Base-by-base conservation (phyloP, 1,140 invertebrate genomes). In the Drosophila hydei region DNA sequence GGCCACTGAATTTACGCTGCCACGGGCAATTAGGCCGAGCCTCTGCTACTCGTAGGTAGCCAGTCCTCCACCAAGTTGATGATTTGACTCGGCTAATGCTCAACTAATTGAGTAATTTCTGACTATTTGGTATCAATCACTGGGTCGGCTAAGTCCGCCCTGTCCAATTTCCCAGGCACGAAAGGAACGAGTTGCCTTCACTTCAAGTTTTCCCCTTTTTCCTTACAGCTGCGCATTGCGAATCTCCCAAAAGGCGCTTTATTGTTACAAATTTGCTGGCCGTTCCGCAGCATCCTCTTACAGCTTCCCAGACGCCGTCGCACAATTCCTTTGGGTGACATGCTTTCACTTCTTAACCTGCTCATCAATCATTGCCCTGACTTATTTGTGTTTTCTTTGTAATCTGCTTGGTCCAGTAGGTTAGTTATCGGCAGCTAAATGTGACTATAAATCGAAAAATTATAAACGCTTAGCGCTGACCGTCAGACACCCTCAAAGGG, bases 371-470 rank as follows among this genome's bases (percentile, higher is more conserved):
- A 87, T 87, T 81, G 62, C 14, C 77, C 47, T 77, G 80, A 85
- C 80, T 77, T 79, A 62, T 27, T 27, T 72, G 50, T 61, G 50
- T 75, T 75, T 73, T 68, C 59, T 70, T 60, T 45, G 51, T 71
- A 71, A 71, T 71, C 68, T 63, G 51, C 54, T 63, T 43, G 52
- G 47, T 62, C 65, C 52, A 65, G 62, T 56, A 25, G 43, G 36
- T 61, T 61, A 42, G 61, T 72, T 72, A 68, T 68, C 56, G 50
- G 61, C 74, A 80, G 75, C 77, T 80, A 87, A 87, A 87, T 87
- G 81, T 75, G 81, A 87, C 81, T 87, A 87, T 87, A 87, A 87
- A 87, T 87, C 81, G 81, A 87, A 87, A 87, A 87, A 87, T 87
- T 87, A 87, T 87, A 87, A 87, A 88, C 83, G 83, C 83, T 70